A percentile compares a stretch with the other conserved stretches of the same genome.
These are phyloP conservation scores for Hybognathus amarus DNA, from an alignment of 2,797 vertebrate species.

Conservation along the genomic window DNA sequence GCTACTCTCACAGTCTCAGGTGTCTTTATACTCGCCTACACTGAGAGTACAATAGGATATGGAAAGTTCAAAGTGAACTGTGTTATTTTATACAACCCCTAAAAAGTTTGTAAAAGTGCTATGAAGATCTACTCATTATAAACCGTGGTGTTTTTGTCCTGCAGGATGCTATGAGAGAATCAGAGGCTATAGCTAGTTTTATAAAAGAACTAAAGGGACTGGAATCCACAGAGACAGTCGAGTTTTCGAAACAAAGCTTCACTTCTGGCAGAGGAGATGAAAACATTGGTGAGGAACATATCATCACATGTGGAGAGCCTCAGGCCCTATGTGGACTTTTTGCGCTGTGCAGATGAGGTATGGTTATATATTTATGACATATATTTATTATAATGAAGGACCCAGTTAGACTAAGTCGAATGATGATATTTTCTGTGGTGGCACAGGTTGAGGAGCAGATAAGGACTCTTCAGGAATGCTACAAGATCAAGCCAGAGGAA, in stretches of 20 bases:
- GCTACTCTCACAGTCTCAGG: conserved; percentile 79
- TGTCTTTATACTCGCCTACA: conserved; percentile 61
- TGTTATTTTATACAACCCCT: background rate
- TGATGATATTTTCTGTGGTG: background rate
- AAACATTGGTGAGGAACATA: conserved; percentile 72
- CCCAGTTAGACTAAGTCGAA: background rate
- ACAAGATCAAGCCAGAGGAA: conserved; percentile 65
- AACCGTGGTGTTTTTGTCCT: conserved; percentile 1
- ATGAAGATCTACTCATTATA: background rate
- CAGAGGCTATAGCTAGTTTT: conserved; percentile 75
- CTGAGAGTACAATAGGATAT: conserved; percentile 3
- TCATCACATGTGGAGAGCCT: conserved; percentile 73
- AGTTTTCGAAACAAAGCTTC: conserved; percentile 72
- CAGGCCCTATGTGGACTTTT: conserved; percentile 77
- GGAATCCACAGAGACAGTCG: conserved; percentile 66
- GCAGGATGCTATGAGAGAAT: conserved; percentile 74
- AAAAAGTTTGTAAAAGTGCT: background rate
- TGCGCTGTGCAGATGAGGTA: conserved; percentile 83
- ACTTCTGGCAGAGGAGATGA: conserved; percentile 76
- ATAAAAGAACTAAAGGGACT: conserved; percentile 74
- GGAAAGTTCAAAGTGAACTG: background rate
- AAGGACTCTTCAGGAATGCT: conserved; percentile 74
- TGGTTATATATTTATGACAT: background rate
- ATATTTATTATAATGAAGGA: background rate
- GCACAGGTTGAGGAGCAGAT: conserved; percentile 78